Percentiles rank a stretch among this genome's conserved stretches.
phyloP scores from a whole-genome alignment of 1,140 invertebrate genomes.

The Lycorma delicatula region DNA sequence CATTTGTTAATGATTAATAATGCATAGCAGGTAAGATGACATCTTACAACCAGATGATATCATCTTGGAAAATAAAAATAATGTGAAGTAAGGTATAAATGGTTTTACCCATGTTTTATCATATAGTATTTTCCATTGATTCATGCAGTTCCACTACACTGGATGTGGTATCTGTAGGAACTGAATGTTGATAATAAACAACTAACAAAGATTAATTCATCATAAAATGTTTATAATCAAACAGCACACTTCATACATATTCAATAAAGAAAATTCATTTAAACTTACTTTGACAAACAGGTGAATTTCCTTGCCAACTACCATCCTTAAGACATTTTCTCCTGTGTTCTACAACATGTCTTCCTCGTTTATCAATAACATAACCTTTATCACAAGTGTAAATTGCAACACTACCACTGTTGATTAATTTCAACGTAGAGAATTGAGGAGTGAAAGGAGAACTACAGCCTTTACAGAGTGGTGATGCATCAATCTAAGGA shows the following conservation, averaged over 20 bases:
- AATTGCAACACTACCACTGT: slow-evolving; percentile 34
- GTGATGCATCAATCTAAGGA: slow-evolving; percentile 37
- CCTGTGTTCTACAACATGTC: slow-evolving; percentile 22
- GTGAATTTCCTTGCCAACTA: slow-evolving; percentile 43
- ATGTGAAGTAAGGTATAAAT: no score
- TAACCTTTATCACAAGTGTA: slow-evolving; percentile 14
- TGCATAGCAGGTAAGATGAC: no score
- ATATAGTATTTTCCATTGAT: no score
- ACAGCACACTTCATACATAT: no score
- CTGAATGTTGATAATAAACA: background rate
- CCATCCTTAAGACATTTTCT: slow-evolving; percentile 42
- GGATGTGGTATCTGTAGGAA: no score
- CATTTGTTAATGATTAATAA: no score
- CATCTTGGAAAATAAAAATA: no score
- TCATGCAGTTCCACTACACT: no score
- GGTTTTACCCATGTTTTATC: no score
- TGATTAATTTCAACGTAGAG: slow-evolving; percentile 26
- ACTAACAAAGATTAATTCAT: slow-evolving; percentile 9
- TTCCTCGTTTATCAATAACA: slow-evolving; percentile 36
- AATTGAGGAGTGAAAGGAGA: slow-evolving; percentile 28
- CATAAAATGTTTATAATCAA: no score
- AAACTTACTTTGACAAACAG: slow-evolving; percentile 44
- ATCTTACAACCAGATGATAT: no score
- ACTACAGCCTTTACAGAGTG: slow-evolving; percentile 46
- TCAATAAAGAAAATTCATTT: no score